Evolutionary conservation across 2,888 invertebrate genomes (phyloP).

Genomic region (Caenorhabditis panamensis): DNA sequence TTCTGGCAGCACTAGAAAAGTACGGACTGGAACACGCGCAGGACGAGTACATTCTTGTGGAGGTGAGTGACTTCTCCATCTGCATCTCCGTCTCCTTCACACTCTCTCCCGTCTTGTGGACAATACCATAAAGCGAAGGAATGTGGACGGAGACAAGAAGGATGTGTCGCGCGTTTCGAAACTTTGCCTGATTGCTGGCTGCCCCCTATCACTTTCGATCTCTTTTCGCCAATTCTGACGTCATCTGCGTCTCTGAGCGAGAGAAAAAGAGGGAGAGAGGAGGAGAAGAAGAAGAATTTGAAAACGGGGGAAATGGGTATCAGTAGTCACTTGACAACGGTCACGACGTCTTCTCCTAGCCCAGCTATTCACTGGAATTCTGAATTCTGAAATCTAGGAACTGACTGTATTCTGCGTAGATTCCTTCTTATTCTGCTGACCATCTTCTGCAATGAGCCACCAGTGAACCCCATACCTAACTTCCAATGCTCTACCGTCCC

Average conservation of each 20-base stretch:
- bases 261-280: not conserved
- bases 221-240: constrained; percentile 28
- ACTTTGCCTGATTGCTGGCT: constrained; percentile 30
- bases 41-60: constrained; percentile 93
- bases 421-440: not conserved
- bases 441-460: not conserved
- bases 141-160: constrained; percentile 16
- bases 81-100: not conserved
- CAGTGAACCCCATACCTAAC: too few species aligned
- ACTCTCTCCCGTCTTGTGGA: not conserved
- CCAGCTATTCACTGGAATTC: constrained; percentile 7
- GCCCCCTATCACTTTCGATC: constrained; percentile 42
- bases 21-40: constrained; percentile 94
- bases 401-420: too few species aligned
- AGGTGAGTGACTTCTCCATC: constrained; percentile 85
- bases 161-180: constrained; percentile 24
- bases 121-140: constrained; percentile 27
- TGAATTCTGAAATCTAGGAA: not conserved
- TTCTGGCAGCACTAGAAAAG: constrained; percentile 96
- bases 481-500: constrained; percentile 34
- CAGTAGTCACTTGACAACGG: constrained; percentile 52
- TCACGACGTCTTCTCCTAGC: not conserved
- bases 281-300: constrained; percentile 28
- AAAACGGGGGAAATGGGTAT: constrained; percentile 13
- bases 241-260: constrained; percentile 38